Evolutionary conservation across 2,888 invertebrate genomes (phyloP), one percentile per base, ranked within the genome.

Genomic region (Syrphus vitripennis): DNA sequence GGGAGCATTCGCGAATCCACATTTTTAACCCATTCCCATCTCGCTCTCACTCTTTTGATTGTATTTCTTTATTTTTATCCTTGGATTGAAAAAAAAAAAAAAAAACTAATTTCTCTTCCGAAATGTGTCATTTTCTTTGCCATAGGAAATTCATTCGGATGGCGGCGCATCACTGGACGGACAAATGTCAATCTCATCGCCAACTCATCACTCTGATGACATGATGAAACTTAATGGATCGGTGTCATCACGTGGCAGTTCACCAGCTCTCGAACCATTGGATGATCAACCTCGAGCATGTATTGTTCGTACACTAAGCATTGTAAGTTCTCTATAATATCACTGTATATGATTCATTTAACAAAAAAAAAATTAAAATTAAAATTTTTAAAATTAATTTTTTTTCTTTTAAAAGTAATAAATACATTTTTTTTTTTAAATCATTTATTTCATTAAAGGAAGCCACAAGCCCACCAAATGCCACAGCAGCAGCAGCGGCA

Each of bases 281-380:
- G 91, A 91, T 12, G 91, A 91, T 48, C 83, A 89, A 42, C 88
- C 90, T 4, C 89, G 90, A 34, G 90, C 91, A 21, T 92, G 92
- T 84, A 92, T 92, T 81, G 91, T 92, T 78, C 91, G 91, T 70
- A 90, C 92, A n/a, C 87, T 92, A 80, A 92, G 92, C 89, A 92
- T 92, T 90, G 92, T 92, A 90, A 92, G 92, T 92, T n/a, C n/a
- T n/a, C n/a, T n/a, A n/a, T n/a, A n/a, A n/a, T n/a, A n/a, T n/a
- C n/a, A 69, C 59, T 34, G 0, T 9, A 5, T 45, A 55, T 50
- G 34, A 59, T 53, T 69, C 61, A 31, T 40, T 24, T 14, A 24
- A 61, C 26, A 6, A 42, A 16, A 42, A 29, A 48, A 31, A 12
- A 45, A 31, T 1, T 2, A 31, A 48, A 57, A 57, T 40, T 48